Evolutionary conservation across 1,140 invertebrate genomes (phyloP), one percentile per base, ranked within the genome.

Genomic region (Scaptomyza graminum): DNA sequence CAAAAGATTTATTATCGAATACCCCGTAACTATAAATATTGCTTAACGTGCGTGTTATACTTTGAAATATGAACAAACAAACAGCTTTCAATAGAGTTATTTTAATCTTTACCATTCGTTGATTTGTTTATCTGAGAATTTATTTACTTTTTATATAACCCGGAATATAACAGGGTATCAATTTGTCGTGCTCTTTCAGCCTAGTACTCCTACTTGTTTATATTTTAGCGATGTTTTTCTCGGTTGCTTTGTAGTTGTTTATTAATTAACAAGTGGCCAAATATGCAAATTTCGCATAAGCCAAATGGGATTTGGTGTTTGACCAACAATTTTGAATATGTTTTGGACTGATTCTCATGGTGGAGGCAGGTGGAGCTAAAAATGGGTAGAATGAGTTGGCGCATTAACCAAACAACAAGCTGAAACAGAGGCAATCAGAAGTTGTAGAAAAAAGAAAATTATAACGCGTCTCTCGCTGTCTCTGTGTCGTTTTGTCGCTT

Each of bases 191-290:
- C n/a, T 28, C n/a, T 2, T 6, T 11, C 3, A 0, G 0, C 3
- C 6, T 2, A n/a, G 2, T 6, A 8, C 11, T 25, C n/a, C 18
- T 59, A 18, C 46, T 46, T 66, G 54, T 59, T 55, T 65, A 39
- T 43, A 15, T 28, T 71, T 34, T 65, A 8, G 28, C 5, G 18
- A 71, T 57, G 68, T 59, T 57, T 57, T 11, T 46, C 41, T 69
- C 41, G 60, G 52, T 74, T 56, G 28, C 54, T 64, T 68, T 54
- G 47, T 22, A 39, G 76, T 75, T 67, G 60, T 70, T 87, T 81
- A 85, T 87, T 87, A 85, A 87, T 87, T 87, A 82, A 74, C 83
- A 85, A 87, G 83, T 88, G 82, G 69, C 79, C 71, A 87, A 88
- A 88, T 87, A 88, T 87, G 82, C 83, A 88, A 87, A 87, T 88